Evolutionary conservation across 1,140 invertebrate genomes (phyloP), one percentile per base, ranked within the genome.

Genomic region (Penaeus indicus): DNA sequence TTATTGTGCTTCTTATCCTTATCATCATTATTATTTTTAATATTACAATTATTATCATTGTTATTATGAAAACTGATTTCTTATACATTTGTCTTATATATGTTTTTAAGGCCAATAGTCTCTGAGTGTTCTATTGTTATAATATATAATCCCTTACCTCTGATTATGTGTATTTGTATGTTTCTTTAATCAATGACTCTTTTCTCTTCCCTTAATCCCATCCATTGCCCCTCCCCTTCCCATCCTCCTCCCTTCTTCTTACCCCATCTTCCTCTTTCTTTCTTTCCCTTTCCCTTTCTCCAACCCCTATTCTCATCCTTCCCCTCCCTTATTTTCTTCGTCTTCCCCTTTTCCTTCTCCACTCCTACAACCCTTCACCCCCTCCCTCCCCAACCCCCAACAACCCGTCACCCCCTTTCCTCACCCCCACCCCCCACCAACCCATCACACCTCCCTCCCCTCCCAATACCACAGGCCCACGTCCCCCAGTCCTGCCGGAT

Each of bases 401-500:
- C 75, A 13, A 18, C 47, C 25, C 4, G 38, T 77, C 75, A 19
- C 22, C 1, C 54, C 27, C 75, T 78, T 75, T 13, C 69, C 22
- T 78, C n/a, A 19, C 5, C n/a, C 25, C 22, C 22, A 19, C 22
- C 27, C 75, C 21, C 5, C 18, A 42, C 75, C 47, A 13, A 10
- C 75, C 47, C 75, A 8, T n/a, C 38, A 1, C 38, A 21, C n/a
- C 3, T 67, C 63, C 19, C 63, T 67, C n/a, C n/a, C 63, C 18
- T 22, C n/a, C 61, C 27, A n/a, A 21, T 13, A 27, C 60, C 5
- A 82, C 81, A 88, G 86, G 86, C 84, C 10, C 86, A 88, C 69
- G 81, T 88, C 42, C 86, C 86, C 21, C 86, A 80, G 11, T 64
- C 86, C 3, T 88, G 86, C 32, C 81, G 80, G 11, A 88, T 88